Evolutionary conservation across 2,888 invertebrate genomes (phyloP).

Genomic region (Drosophila neotestacea): DNA sequence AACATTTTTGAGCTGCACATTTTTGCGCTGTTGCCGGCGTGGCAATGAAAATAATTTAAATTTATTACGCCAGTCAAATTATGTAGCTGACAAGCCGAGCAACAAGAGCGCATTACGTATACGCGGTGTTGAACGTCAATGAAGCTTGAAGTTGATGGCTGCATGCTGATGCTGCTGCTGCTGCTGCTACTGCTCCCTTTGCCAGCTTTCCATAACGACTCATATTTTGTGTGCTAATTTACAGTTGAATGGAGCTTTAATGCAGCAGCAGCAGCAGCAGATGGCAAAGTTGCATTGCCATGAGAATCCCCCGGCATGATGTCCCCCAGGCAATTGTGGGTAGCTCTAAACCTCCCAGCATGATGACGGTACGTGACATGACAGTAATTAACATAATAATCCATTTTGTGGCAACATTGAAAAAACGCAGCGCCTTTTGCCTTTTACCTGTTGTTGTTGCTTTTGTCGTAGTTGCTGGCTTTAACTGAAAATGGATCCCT

Average conservation of each 20-base stretch:
- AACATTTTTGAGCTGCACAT: constrained; percentile 3
- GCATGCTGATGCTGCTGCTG: constrained; percentile 1
- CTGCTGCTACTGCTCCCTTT: neutral
- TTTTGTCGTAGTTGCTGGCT: constrained; percentile 10
- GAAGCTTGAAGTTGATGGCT: constrained; percentile 3
- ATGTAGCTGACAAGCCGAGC: constrained; percentile 15
- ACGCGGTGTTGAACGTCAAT: constrained; percentile 34
- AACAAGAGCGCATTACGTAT: constrained; percentile 50
- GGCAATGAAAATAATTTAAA: constrained; percentile 58
- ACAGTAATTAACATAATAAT: constrained; percentile 78
- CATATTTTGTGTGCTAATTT: constrained; percentile 67
- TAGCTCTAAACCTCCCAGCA: constrained; percentile 10
- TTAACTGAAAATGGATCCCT: constrained; percentile 19
- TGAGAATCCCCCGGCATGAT: constrained; percentile 1
- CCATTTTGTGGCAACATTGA: constrained; percentile 64
- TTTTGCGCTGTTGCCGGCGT: constrained; percentile 26
- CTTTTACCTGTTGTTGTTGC: neutral
- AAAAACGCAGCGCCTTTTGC: constrained; percentile 42
- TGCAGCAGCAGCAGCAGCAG: constrained; percentile 25
- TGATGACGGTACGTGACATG: constrained; percentile 65
- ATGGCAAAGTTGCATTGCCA: constrained; percentile 36
- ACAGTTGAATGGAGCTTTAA: constrained; percentile 67
- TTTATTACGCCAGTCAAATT: constrained; percentile 48
- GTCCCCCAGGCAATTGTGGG: neutral
- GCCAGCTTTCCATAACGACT: constrained; percentile 14